phyloP scores from a whole-genome alignment of 1,140 invertebrate genomes.

The Drosophila lowei region DNA sequence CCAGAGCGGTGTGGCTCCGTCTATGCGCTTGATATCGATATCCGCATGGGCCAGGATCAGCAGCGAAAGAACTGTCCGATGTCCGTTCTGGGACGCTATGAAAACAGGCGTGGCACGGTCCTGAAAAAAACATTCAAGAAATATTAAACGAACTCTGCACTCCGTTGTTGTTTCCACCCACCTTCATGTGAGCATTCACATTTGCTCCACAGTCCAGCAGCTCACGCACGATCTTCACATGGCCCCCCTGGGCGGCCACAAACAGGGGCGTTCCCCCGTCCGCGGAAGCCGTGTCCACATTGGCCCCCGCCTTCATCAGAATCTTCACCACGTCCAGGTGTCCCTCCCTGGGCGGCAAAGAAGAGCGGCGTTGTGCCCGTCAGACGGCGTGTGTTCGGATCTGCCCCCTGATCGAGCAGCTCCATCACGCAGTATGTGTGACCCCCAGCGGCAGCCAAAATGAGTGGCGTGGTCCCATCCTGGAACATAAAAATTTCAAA shows the following conservation, averaged over 20 bases:
- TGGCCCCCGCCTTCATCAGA: slow-evolving; percentile 90
- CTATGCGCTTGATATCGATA: slow-evolving; percentile 88
- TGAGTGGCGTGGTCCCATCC: slow-evolving; percentile 96
- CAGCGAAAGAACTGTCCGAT: slow-evolving; percentile 88
- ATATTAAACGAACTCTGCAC: neutral
- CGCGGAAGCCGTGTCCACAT: slow-evolving; percentile 92
- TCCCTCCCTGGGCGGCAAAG: slow-evolving; percentile 95
- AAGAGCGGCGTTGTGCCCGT: slow-evolving; percentile 96
- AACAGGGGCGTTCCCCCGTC: slow-evolving; percentile 96
- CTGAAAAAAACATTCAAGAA: slow-evolving; percentile 83
- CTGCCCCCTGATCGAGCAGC: slow-evolving; percentile 94
- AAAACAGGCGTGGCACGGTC: slow-evolving; percentile 94
- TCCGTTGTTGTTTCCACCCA: slow-evolving; percentile 70
- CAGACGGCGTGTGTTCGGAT: slow-evolving; percentile 90
- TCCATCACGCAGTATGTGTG: slow-evolving; percentile 94
- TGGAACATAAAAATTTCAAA: slow-evolving; percentile 75
- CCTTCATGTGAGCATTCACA: slow-evolving; percentile 94
- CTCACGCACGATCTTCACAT: slow-evolving; percentile 93
- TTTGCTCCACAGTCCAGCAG: slow-evolving; percentile 91
- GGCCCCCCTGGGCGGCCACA: slow-evolving; percentile 95
- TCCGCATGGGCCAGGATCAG: slow-evolving; percentile 88
- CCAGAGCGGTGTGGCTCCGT: slow-evolving; percentile 95
- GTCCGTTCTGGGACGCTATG: slow-evolving; percentile 95
- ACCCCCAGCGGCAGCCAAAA: slow-evolving; percentile 94
- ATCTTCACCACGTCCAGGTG: slow-evolving; percentile 91